These are phyloP conservation scores for Magallana nippona DNA, from an alignment of 2,888 invertebrate species.

Conservation along the genomic window DNA sequence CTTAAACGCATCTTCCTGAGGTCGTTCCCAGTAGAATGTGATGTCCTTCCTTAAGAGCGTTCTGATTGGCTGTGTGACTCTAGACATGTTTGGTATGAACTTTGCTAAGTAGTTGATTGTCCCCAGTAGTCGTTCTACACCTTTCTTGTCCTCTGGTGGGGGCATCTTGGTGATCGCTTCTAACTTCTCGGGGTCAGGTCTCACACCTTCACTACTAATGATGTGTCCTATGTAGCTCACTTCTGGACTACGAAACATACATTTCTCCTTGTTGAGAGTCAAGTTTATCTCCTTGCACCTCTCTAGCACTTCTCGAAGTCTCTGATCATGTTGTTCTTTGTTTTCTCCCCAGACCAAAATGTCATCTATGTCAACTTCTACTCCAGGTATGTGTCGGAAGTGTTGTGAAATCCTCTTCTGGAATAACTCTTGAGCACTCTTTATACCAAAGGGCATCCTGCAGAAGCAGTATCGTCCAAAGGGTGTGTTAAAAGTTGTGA, in stretches of 20 bases:
- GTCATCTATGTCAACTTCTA: too few species aligned
- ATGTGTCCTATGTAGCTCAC: conserved; percentile 32
- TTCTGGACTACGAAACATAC: not conserved
- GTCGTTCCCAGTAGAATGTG: too few species aligned
- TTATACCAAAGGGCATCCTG: too few species aligned
- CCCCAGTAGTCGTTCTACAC: conserved; percentile 45
- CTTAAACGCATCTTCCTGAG: too few species aligned
- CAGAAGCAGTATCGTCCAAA: too few species aligned
- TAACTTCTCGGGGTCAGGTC: conserved; percentile 49
- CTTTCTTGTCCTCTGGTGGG: conserved; percentile 38
- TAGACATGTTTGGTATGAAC: conserved; percentile 58
- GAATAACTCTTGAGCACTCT: too few species aligned
- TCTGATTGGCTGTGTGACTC: conserved; percentile 52
- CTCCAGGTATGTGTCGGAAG: too few species aligned
- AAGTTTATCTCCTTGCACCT: conserved; percentile 28
- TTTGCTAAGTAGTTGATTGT: conserved; percentile 53
- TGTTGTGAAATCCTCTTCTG: too few species aligned
- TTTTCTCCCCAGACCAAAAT: not conserved
- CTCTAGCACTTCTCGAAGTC: not conserved
- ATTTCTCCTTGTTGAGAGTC: conserved; percentile 28
- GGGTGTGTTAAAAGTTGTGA: too few species aligned
- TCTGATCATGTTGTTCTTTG: conserved; percentile 30
- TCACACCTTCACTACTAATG: not conserved
- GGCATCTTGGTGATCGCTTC: conserved; percentile 36
- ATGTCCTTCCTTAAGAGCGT: conserved; percentile 48